Percentiles rank a stretch among this genome's conserved stretches.
Conservation (phyloP, 2,888 invertebrate genomes). For the Frankliniella fusca region DNA sequence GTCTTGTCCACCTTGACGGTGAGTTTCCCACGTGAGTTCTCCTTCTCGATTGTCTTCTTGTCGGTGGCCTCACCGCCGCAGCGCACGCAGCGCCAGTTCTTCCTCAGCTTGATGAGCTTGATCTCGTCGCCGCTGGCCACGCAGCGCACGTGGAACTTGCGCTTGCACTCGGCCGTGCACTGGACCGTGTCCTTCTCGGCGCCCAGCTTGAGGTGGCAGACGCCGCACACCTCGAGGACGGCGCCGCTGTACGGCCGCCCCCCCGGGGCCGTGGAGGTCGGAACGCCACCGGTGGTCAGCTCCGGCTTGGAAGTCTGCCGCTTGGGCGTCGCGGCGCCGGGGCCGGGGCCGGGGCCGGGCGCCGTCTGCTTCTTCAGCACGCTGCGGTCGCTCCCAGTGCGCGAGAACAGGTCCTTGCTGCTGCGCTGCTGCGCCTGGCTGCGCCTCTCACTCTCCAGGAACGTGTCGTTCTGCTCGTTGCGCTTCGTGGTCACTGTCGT, state of each 20-base stretch:
- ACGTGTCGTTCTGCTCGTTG: not conserved
- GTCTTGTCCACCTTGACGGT: slow-evolving; percentile 6
- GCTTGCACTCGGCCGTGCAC: slow-evolving; percentile 10
- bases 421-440: not conserved
- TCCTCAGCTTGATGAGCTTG: slow-evolving; percentile 6
- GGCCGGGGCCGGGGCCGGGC: not conserved
- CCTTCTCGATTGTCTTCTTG: slow-evolving; percentile 17
- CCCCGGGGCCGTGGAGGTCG: not conserved
- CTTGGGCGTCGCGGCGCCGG: too few relatives aligned
- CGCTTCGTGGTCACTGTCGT: slow-evolving; percentile 14
- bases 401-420: not conserved
- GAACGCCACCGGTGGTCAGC: not conserved
- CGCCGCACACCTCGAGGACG: not conserved
- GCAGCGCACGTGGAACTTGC: slow-evolving; percentile 21
- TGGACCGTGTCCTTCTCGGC: slow-evolving; percentile 16
- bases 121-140: slow-evolving; percentile 4
- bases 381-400: not conserved
- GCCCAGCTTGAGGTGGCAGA: slow-evolving; percentile 12
- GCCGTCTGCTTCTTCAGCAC: not conserved
- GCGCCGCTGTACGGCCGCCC: not conserved
- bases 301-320: slow-evolving; percentile 2
- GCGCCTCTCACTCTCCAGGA: not conserved
- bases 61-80: not conserved
- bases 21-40: not conserved
- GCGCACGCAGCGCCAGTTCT: slow-evolving; percentile 5